Conservation (phyloP, 2,797 vertebrate genomes). For the Artibeus lituratus region DNA sequence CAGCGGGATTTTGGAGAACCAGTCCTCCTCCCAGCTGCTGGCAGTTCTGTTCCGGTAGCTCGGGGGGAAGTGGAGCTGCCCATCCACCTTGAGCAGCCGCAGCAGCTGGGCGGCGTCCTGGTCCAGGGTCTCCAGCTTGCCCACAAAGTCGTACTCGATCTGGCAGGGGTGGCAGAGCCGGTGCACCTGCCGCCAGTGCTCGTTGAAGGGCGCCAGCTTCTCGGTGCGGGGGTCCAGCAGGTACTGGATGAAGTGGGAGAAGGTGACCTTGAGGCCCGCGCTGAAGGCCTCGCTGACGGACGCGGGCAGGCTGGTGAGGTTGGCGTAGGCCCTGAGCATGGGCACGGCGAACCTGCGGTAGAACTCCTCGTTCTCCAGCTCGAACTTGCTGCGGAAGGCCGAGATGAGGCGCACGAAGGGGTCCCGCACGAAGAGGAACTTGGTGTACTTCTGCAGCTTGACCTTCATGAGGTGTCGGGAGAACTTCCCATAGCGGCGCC, state of each 20-base stretch:
- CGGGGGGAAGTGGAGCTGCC: constrained; percentile 90
- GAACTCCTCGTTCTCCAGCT: constrained; percentile 93
- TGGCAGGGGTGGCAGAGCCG: constrained; percentile 96
- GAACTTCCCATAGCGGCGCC: constrained; percentile 95
- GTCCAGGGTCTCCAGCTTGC: constrained; percentile 92
- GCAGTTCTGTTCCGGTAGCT: constrained; percentile 90
- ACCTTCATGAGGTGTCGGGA: constrained; percentile 96
- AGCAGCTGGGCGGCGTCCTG: constrained; percentile 91
- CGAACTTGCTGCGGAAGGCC: constrained; percentile 97
- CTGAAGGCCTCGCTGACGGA: constrained; percentile 91
- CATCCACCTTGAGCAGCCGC: constrained; percentile 90
- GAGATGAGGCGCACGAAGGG: constrained; percentile 98
- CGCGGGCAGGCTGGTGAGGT: constrained; percentile 88
- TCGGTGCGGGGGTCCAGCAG: constrained; percentile 95
- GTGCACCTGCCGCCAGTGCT: constrained; percentile 97
- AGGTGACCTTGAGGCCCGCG: constrained; percentile 89
- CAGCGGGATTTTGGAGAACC: constrained; percentile 90
- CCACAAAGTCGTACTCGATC: constrained; percentile 95
- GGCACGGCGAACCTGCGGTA: constrained; percentile 91
- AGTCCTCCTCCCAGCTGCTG: constrained; percentile 91
- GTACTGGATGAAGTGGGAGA: constrained; percentile 95
- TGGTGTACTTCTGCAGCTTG: constrained; percentile 97
- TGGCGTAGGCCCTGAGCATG: constrained; percentile 91
- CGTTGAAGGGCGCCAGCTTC: constrained; percentile 92
- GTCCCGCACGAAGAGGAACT: constrained; percentile 97